phyloP scores from a whole-genome alignment of 2,888 invertebrate genomes.

The Polia nebulosa region DNA sequence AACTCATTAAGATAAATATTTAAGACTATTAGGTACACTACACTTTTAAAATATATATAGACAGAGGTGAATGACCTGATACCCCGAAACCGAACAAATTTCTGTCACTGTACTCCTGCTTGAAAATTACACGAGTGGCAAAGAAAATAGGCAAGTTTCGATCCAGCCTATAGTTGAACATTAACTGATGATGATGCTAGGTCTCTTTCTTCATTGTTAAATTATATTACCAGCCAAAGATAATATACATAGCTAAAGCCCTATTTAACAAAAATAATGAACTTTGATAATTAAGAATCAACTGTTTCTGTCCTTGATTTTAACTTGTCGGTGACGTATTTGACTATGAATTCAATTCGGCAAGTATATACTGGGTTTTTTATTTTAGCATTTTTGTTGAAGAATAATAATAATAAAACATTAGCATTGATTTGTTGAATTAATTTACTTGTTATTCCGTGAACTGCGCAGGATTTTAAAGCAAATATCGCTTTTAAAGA shows the following conservation, averaged over 20 bases:
- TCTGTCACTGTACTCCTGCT: neutral
- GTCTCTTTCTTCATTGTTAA: neutral
- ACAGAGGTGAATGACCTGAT: neutral
- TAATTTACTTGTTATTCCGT: conserved; percentile 15
- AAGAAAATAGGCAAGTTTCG: neutral
- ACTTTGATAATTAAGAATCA: conserved; percentile 8
- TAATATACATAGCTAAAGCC: too few species aligned
- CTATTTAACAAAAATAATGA: neutral
- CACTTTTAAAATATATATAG: neutral
- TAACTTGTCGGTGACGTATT: conserved; percentile 26
- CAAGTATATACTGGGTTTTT: conserved; percentile 7
- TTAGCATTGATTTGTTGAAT: conserved; percentile 25
- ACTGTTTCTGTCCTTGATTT: conserved; percentile 17
- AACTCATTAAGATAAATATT: neutral
- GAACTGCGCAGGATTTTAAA: conserved; percentile 35
- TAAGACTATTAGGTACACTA: neutral
- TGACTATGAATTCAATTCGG: conserved; percentile 2
- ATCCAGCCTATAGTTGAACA: neutral
- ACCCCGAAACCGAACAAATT: neutral
- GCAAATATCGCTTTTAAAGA: neutral
- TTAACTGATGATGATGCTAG: neutral
- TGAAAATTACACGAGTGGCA: neutral
- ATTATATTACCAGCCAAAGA: too few species aligned
- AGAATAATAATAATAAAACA: conserved; percentile 10
- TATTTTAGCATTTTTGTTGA: neutral